Conservation (phyloP, 1,140 invertebrate species). For the Coboldia fuscipes region DNA sequence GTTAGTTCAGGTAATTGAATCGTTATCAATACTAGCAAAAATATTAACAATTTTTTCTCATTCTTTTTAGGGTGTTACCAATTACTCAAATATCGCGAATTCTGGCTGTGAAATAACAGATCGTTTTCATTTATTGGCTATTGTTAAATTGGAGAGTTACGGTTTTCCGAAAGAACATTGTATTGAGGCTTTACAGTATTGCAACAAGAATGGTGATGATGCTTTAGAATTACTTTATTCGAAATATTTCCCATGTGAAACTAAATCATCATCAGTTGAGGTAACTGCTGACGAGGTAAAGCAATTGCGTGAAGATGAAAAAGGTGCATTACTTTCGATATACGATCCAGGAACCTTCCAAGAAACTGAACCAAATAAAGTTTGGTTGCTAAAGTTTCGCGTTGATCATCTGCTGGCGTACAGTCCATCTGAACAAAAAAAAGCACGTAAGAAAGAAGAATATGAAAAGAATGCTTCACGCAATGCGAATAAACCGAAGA, state of each 20-base stretch:
- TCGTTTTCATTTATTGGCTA: slow-evolving; percentile 39
- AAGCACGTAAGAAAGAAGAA: slow-evolving; percentile 20
- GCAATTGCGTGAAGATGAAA: slow-evolving; percentile 42
- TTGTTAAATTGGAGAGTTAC: slow-evolving; percentile 44
- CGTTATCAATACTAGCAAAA: too few species aligned
- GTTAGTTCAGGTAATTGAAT: slow-evolving; percentile 43
- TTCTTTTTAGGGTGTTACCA: slow-evolving; percentile 26
- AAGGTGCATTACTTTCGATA: slow-evolving; percentile 46
- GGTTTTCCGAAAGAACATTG: slow-evolving; percentile 52
- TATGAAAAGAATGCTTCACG: slow-evolving; percentile 6
- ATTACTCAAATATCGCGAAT: slow-evolving; percentile 32
- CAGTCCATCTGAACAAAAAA: slow-evolving; percentile 24
- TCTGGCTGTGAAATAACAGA: slow-evolving; percentile 26
- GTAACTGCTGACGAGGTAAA: slow-evolving; percentile 27
- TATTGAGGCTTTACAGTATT: slow-evolving; percentile 39
- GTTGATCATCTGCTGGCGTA: slow-evolving; percentile 40
- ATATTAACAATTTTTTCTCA: too few species aligned
- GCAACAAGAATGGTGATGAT: slow-evolving; percentile 36
- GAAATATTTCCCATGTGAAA: slow-evolving; percentile 36
- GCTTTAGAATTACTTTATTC: slow-evolving; percentile 41
- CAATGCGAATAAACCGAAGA: slow-evolving; percentile 22
- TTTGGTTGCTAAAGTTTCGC: slow-evolving; percentile 42
- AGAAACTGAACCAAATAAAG: slow-evolving; percentile 35
- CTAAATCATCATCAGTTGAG: slow-evolving; percentile 4
- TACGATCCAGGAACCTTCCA: slow-evolving; percentile 37